Evolutionary conservation across 2,888 invertebrate genomes (phyloP), one percentile per base, ranked within the genome.

Genomic region (Epirrita christyi): DNA sequence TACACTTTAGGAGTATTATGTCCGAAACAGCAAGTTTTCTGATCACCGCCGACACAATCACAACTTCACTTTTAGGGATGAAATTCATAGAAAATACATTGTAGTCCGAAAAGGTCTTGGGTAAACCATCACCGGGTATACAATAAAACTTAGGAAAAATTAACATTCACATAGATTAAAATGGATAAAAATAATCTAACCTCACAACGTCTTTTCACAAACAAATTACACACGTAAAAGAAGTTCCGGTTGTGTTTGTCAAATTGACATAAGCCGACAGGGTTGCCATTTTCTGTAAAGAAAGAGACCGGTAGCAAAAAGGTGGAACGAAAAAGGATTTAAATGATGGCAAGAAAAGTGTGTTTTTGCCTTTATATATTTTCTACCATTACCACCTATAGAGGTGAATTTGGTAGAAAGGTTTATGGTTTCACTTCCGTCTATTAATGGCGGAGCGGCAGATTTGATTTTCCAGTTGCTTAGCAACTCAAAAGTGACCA

Each of bases 201-300:
- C 91, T 91, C 73, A 77, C 77, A 86, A 87, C 88, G 89, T 86
- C 90, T 78, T 77, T 63, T 78, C 85, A 76, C 78, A 81, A 74
- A 83, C 78, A 81, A 80, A 76, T 71, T 76, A 80, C 76, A 79
- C 67, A 71, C 70, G 74, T 50, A 83, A 86, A 88, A 88, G 88
- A 84, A 73, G 76, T 75, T 76, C 71, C 70, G 72, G 71, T 66
- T 59, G 32, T 32, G 32, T 32, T 32, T 50, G 66, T 70, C 65
- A 72, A 54, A 45, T 58, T 72, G 74, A 73, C 72, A 60, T 59
- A 49, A 50, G 9, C 15, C n/a, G 10, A 0, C 0, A 37, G 42
- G 32, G 43, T 62, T 71, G 56, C 65, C 57, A 64, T 61, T 7
- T 44, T 5, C 5, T 28, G 32, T 15, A 15, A 0, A 11, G 1